These are phyloP conservation scores for Parauchenoglanis punctatus DNA, from an alignment of 2,797 vertebrate genomes.

Conservation along the genomic window DNA sequence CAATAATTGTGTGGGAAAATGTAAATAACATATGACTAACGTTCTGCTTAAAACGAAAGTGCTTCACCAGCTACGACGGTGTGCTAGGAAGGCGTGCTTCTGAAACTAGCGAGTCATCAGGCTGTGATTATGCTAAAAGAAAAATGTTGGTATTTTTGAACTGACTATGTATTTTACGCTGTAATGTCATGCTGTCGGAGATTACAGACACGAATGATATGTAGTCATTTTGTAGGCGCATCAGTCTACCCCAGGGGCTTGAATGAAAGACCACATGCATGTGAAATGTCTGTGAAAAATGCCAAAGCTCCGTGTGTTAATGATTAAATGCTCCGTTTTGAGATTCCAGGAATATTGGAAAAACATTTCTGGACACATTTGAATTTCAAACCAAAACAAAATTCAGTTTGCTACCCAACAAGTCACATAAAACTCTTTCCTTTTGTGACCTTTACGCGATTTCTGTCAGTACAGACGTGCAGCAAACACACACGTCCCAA, in stretches of 20 bases:
- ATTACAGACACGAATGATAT: too few species aligned
- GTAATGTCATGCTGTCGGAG: neutral
- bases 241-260: neutral
- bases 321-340: neutral
- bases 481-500: neutral
- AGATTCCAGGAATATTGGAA: neutral
- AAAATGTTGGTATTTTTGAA: neutral
- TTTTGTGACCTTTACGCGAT: neutral
- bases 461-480: neutral
- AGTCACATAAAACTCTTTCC: neutral
- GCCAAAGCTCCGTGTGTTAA: neutral
- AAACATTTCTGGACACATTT: neutral
- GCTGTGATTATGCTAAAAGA: neutral
- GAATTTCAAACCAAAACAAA: neutral
- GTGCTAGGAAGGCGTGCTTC: neutral
- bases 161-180: neutral
- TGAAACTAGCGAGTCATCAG: neutral
- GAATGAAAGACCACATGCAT: neutral
- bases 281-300: constrained; percentile 5
- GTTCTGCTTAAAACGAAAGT: too few species aligned
- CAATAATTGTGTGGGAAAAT: neutral
- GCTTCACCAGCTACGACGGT: neutral
- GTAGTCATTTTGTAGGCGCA: neutral
- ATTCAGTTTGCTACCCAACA: neutral
- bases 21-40: neutral